Conservation (phyloP, 2,888 invertebrate species). For the Graphium colonna region DNA sequence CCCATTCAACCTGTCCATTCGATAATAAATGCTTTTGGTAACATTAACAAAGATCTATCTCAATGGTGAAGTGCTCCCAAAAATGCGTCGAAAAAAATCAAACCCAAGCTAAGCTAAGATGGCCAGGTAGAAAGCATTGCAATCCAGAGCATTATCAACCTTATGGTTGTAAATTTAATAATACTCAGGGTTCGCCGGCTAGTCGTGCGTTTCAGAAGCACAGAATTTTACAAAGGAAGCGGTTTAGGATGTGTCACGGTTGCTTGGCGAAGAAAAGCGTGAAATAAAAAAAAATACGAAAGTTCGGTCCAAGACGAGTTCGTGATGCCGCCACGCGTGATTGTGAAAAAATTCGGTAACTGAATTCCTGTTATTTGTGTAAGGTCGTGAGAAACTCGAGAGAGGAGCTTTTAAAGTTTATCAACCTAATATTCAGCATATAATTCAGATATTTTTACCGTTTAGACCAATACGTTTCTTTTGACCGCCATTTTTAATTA, state of each 20-base stretch:
- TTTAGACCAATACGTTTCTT: too few species aligned
- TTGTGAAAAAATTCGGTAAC: conserved; percentile 13
- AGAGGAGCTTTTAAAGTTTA: too few species aligned
- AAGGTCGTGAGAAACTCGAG: too few species aligned
- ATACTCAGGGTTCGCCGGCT: neutral
- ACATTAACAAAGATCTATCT: neutral
- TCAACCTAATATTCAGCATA: too few species aligned
- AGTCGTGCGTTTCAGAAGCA: conserved; percentile 30
- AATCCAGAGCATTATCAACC: conserved; percentile 7
- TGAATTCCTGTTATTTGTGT: neutral
- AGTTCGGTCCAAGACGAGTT: conserved; percentile 7
- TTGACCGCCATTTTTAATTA: too few species aligned
- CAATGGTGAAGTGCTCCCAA: neutral
- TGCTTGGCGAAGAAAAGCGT: conserved; percentile 18
- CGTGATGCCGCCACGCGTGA: conserved; percentile 26
- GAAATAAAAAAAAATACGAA: conserved; percentile 15
- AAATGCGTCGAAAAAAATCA: conserved; percentile 15
- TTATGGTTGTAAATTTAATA: conserved; percentile 6
- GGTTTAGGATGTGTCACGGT: conserved; percentile 20
- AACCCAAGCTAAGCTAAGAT: conserved; percentile 6
- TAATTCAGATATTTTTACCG: too few species aligned
- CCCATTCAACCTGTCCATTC: neutral
- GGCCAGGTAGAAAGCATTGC: conserved; percentile 11
- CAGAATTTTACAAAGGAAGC: conserved; percentile 23
- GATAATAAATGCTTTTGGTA: neutral